Conservation (phyloP, 2,113 vertebrate species). For the Hyla sarda region DNA sequence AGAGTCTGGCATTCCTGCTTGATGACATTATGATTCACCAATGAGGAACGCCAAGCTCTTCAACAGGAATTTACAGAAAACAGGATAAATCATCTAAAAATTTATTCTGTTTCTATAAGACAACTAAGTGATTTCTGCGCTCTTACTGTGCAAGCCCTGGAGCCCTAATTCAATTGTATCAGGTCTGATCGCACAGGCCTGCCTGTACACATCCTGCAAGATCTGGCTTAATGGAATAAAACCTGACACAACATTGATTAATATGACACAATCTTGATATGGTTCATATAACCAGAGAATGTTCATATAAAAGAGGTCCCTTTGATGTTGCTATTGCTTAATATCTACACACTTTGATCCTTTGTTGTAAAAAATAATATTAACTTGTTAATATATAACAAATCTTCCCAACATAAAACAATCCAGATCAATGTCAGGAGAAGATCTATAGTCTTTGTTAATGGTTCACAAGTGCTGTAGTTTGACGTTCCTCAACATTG, state of each 20-base stretch:
- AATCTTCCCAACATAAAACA: not conserved
- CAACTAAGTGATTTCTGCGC: not conserved
- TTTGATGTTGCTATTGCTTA: not conserved
- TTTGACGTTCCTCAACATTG: not conserved
- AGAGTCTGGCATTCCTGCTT: not conserved
- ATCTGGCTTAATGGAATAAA: not conserved
- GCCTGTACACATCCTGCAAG: constrained; percentile 13
- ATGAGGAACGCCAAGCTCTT: constrained; percentile 13
- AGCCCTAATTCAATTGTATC: constrained; percentile 18
- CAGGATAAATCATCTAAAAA: constrained; percentile 36
- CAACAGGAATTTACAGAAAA: constrained; percentile 12
- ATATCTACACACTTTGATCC: constrained; percentile 11
- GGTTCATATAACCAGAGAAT: not conserved
- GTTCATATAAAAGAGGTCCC: too few species aligned
- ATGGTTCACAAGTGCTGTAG: not conserved
- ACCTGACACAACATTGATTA: not conserved
- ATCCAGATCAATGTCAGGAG: not conserved
- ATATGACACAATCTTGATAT: not conserved
- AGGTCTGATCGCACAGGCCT: constrained; percentile 26
- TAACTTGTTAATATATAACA: not conserved
- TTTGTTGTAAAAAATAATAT: not conserved
- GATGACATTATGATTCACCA: constrained; percentile 19
- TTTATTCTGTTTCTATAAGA: constrained; percentile 15
- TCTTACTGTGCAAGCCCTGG: not conserved
- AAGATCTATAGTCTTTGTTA: not conserved